These are phyloP conservation scores for Nylanderia fulva DNA, from an alignment of 1,140 invertebrate genomes.

Conservation along the genomic window DNA sequence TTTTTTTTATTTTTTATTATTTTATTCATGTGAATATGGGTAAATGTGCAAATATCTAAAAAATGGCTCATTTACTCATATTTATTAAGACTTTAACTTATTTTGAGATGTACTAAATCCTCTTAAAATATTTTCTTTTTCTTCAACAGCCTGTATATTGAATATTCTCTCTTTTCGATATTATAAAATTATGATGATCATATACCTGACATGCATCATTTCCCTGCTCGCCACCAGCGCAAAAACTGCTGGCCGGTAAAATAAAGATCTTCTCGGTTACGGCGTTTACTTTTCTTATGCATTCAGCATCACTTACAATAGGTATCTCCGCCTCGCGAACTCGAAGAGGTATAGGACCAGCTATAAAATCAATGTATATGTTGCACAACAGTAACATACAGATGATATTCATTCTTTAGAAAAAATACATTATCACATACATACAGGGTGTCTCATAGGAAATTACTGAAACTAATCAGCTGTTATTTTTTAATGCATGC, in stretches of 20 bases:
- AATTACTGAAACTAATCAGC: too few species aligned
- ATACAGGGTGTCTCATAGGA: too few species aligned
- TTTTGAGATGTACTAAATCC: too few species aligned
- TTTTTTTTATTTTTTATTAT: too few species aligned
- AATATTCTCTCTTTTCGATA: not conserved
- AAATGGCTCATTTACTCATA: too few species aligned
- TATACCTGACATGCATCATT: conserved; percentile 96
- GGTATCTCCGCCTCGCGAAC: conserved; percentile 96
- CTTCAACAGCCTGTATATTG: too few species aligned
- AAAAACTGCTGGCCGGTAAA: conserved; percentile 96
- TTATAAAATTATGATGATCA: conserved; percentile 48
- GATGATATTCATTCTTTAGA: not conserved
- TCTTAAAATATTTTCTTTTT: too few species aligned
- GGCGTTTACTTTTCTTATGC: conserved; percentile 96
- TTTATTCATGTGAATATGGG: too few species aligned
- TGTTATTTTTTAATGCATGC: too few species aligned
- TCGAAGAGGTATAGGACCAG: conserved; percentile 95
- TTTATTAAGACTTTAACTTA: too few species aligned
- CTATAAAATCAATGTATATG: conserved; percentile 83
- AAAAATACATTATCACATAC: not conserved
- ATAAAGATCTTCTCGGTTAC: conserved; percentile 98
- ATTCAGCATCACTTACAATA: conserved; percentile 96
- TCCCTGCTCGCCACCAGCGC: conserved; percentile 96
- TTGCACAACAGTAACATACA: conserved; percentile 5
- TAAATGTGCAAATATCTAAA: too few species aligned